Evolutionary conservation across 2,113 vertebrate genomes (phyloP), one percentile per base, ranked within the genome.

Genomic region (Passer domesticus): DNA sequence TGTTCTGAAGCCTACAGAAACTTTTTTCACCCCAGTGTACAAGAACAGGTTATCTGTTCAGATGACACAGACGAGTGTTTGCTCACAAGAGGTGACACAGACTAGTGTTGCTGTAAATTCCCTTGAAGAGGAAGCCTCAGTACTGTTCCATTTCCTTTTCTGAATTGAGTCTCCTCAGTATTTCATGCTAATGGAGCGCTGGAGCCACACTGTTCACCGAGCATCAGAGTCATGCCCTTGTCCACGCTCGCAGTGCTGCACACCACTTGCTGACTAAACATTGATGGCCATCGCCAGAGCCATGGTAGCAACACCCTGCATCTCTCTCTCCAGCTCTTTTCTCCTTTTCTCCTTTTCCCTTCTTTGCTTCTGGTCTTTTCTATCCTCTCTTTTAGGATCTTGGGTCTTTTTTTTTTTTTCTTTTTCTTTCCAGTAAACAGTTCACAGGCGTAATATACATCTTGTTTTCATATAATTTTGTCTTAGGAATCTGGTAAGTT

Each of bases 161-260:
- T 66, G 49, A 44, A 23, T 10, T 1, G 11, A 53, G 8, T 11
- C 15, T 35, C 15, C 37, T 53, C 39, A 7, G 19, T 23, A 37
- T 52, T 46, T 41, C 2, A 0, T 4, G 13, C 10, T 53, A 15
- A 33, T 14, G 8, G 8, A 41, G 15, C 2, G 1, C 3, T 3
- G 35, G 49, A 72, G 49, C 37, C 37, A 11, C 0, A 2, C 16
- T 43, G 30, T n/a, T 37, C 58, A 37, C 21, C 4, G 6, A 15
- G 23, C 17, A 39, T 9, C 11, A 13, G 35, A 60, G 59, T 39
- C 59, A 28, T 2, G 1, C 43, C 21, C 39, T 31, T 23, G 10
- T 33, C 63, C 15, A 12, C 11, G 14, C 41, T 64, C 15, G 20
- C 62, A 64, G 30, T 10, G 41, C 30, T 44, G 41, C 30, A 13